phyloP scores from a whole-genome alignment of 64 coral and sea anemone species.

The Stylophora pistillata region DNA sequence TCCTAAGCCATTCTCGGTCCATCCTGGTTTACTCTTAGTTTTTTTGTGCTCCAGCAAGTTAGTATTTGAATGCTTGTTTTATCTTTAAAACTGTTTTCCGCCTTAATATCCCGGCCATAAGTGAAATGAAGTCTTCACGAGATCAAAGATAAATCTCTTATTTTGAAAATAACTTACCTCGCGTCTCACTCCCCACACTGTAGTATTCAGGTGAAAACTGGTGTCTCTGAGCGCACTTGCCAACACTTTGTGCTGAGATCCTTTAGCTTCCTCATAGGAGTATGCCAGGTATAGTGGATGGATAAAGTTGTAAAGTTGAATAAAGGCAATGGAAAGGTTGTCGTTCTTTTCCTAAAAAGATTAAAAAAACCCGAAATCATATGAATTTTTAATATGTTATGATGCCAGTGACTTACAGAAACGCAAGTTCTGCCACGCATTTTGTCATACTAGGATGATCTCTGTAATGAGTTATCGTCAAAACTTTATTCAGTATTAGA shows the following conservation, averaged over 20 bases:
- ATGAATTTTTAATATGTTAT: not conserved
- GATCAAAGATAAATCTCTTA: not conserved
- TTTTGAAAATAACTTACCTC: not conserved
- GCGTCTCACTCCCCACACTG: not conserved
- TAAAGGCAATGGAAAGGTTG: not conserved
- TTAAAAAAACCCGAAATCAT: not conserved
- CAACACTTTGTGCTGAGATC: not conserved
- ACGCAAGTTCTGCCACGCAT: not conserved
- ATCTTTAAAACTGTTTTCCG: no score
- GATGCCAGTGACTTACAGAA: not conserved
- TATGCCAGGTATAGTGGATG: conserved; percentile 23
- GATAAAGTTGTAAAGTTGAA: not conserved
- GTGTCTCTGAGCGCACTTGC: not conserved
- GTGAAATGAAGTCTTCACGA: not conserved
- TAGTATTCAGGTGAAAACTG: not conserved
- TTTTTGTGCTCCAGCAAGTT: no score
- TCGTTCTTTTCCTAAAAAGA: not conserved
- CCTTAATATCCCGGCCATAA: no score
- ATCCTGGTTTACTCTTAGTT: no score
- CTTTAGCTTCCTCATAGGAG: not conserved
- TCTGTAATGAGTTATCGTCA: no score
- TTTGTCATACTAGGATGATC: no score
- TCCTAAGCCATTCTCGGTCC: no score
- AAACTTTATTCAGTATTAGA: no score
- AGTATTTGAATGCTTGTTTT: no score